phyloP scores from a whole-genome alignment of 2,797 vertebrate genomes.

The Centropyge bicolor region DNA sequence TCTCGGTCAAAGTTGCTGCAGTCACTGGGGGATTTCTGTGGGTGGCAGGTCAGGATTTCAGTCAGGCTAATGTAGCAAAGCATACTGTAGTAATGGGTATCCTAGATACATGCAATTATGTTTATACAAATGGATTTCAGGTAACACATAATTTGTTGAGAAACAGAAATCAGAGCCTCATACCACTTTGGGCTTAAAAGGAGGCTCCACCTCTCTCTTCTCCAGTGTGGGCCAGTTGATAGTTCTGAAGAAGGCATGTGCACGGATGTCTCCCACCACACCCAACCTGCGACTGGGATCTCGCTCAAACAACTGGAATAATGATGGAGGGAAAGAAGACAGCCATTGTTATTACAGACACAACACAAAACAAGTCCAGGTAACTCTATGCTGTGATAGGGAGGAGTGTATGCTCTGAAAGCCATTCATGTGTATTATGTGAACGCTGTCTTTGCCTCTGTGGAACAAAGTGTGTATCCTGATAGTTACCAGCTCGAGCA shows the following conservation, averaged over 20 bases:
- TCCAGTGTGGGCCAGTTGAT: slow-evolving; percentile 93
- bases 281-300: slow-evolving; percentile 91
- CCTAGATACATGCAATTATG: not conserved
- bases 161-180: slow-evolving; percentile 38
- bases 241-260: slow-evolving; percentile 92
- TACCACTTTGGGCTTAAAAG: slow-evolving; percentile 99
- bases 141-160: not conserved
- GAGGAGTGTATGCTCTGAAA: not conserved
- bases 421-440: not conserved
- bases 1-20: slow-evolving; percentile 98
- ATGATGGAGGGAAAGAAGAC: slow-evolving; percentile 14
- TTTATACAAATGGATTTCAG: slow-evolving; percentile 2
- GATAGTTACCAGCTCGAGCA: slow-evolving; percentile 90
- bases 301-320: slow-evolving; percentile 92
- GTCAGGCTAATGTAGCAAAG: slow-evolving; percentile 25
- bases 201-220: slow-evolving; percentile 89
- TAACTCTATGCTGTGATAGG: not conserved
- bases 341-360: not conserved
- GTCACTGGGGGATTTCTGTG: slow-evolving; percentile 93
- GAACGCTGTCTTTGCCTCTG: not conserved
- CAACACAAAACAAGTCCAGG: not conserved
- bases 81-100: not conserved
- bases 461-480: not conserved
- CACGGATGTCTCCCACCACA: slow-evolving; percentile 90
- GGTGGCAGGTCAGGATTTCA: slow-evolving; percentile 47